Base-by-base conservation (phyloP, 2,797 vertebrate species). In the Arnoldichthys spilopterus region DNA sequence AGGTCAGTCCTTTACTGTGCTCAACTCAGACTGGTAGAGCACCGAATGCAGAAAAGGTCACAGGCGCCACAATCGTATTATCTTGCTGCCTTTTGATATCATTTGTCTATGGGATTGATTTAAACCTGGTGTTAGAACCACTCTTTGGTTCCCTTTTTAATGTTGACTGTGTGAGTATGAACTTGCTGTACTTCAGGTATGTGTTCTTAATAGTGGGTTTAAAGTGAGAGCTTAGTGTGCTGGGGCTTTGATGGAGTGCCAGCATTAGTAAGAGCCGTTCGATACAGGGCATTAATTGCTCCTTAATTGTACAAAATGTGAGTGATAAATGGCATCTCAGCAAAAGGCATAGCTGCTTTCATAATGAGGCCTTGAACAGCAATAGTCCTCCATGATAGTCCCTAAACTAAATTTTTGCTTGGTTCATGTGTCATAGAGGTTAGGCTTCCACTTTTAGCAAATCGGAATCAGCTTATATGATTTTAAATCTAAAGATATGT, bases 61-160 rank as follows among this genome's bases (percentile, higher is more conserved):
- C 85, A 66, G 82, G 67, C 87, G 83, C 88, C 87, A 89, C 85
- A 90, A 89, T 90, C 82, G 74, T 88, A 92, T 92, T 92, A 93
- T 92, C 87, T 90, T 84, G 43, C 85, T 90, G 89, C 89, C 90
- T 92, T 92, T 93, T 92, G 87, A 92, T 91, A 89, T 84, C 82
- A 89, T 91, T 92, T 89, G 86, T 92, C 90, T 89, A 79, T 90
- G 86, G 90, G 90, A 91, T 89, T 91, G 89, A 91, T 92, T 92
- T 89, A 87, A 89, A 88, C 83, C 82, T 82, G 83, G 86, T 80
- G 79, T 89, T 67, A 22, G 53, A 80, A 70, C 61, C 37, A n/a
- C 54, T 73, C 56, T 76, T 54, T 53, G 53, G 40, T 59, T 28
- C 54, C 30, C 74, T 68, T 54, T 79, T 24, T 62, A 32, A 34